A percentile compares a stretch with the other conserved stretches of the same genome.
Conservation (phyloP, 2,888 invertebrate species). For the Rhagonycha fulva region DNA sequence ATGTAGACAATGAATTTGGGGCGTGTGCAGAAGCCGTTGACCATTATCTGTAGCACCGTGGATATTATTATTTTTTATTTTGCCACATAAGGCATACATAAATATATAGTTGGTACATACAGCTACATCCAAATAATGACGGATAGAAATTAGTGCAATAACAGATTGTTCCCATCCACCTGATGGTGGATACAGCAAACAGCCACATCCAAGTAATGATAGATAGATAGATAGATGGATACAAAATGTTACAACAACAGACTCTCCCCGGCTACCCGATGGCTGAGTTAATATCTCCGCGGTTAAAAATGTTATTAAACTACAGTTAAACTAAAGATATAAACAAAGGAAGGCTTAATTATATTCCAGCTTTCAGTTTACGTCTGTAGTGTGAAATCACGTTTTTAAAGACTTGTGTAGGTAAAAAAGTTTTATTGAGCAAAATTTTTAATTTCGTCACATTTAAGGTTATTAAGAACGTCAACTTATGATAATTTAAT, state of each 20-base stretch:
- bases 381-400: neutral
- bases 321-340: too few species aligned
- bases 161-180: neutral
- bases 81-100: neutral
- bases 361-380: neutral
- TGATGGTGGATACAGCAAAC: too few species aligned
- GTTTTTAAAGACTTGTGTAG: neutral
- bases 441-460: neutral
- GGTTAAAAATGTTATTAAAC: too few species aligned
- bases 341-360: too few species aligned
- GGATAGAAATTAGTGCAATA: neutral
- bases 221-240: too few species aligned
- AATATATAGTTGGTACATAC: neutral
- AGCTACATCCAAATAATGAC: too few species aligned
- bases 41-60: neutral
- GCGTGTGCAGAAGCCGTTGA: neutral
- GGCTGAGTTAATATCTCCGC: neutral
- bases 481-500: conserved; percentile 1
- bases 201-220: too few species aligned
- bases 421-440: neutral
- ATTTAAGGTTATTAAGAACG: neutral
- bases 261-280: neutral
- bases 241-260: too few species aligned
- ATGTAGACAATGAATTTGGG: neutral
- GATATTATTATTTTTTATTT: neutral